These are phyloP conservation scores for Phaethornis superciliosus DNA, from an alignment of 2,113 vertebrate genomes.

Conservation along the genomic window DNA sequence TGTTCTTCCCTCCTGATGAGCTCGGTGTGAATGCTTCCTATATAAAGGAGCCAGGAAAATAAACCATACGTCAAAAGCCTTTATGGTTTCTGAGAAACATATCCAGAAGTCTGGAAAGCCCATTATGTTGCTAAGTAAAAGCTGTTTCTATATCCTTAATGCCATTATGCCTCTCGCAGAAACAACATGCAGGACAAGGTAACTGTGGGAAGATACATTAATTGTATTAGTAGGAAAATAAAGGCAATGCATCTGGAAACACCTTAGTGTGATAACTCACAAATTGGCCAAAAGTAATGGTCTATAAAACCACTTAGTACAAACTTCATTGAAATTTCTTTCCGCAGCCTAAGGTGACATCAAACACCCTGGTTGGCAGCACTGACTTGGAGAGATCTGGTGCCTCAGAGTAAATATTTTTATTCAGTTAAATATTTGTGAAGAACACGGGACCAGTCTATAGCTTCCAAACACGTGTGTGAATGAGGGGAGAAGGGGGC, in stretches of 20 bases:
- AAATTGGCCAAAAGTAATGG: slow-evolving; percentile 30
- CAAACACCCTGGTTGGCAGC: not conserved
- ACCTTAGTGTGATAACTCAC: not conserved
- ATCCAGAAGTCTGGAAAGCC: not conserved
- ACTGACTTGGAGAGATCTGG: not conserved
- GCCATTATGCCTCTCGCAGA: not conserved
- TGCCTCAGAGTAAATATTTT: not conserved
- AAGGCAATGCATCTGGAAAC: slow-evolving; percentile 32
- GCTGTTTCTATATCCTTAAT: not conserved
- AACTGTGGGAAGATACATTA: not conserved
- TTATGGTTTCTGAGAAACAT: not conserved
- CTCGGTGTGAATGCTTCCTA: not conserved
- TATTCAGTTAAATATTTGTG: not conserved
- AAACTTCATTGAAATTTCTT: not conserved
- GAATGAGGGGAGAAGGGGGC: not conserved
- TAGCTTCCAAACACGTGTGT: fast-evolving
- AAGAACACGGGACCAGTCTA: not conserved
- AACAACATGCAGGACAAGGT: not conserved
- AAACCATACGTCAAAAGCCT: not conserved
- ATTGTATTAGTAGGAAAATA: slow-evolving; percentile 13
- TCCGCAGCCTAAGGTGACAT: not conserved
- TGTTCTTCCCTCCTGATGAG: not conserved
- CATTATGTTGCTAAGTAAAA: not conserved
- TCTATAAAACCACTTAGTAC: slow-evolving; percentile 24
- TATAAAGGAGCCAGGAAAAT: not conserved